Conservation (phyloP, 1,140 invertebrate genomes). For the Macrosteles quadrilineatus region DNA sequence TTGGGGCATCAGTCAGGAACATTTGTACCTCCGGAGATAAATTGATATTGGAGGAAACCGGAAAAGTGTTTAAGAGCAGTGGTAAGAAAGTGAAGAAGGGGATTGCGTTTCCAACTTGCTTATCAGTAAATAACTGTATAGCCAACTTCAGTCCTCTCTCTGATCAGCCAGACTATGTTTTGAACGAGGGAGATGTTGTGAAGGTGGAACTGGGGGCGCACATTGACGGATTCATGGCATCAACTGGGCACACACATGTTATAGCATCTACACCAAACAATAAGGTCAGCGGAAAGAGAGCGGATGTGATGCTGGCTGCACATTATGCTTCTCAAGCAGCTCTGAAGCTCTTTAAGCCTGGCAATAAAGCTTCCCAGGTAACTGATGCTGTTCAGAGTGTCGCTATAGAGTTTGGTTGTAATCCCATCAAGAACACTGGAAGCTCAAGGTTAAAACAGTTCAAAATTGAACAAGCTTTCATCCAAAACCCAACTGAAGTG, state of each 20-base stretch:
- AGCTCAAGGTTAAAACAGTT: conserved; percentile 97
- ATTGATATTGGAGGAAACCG: conserved; percentile 86
- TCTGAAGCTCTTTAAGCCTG: conserved; percentile 87
- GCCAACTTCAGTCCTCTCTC: conserved; percentile 97
- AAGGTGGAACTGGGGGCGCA: conserved; percentile 99
- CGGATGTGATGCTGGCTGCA: conserved; percentile 94
- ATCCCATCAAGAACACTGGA: conserved; percentile 98
- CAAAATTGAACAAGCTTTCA: conserved; percentile 97
- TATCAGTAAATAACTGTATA: conserved; percentile 98
- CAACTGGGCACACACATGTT: conserved; percentile 94
- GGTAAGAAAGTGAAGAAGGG: conserved; percentile 98
- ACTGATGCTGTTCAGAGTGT: conserved; percentile 94
- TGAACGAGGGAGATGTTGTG: conserved; percentile 93
- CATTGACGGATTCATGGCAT: conserved; percentile 98
- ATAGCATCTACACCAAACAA: conserved; percentile 74
- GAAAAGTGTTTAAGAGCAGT: conserved; percentile 97
- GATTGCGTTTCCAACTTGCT: conserved; percentile 98
- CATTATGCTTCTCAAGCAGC: conserved; percentile 94
- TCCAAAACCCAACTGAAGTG: conserved; percentile 96
- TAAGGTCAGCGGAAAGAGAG: conserved; percentile 81
- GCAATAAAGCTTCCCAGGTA: conserved; percentile 89
- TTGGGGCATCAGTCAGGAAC: conserved; percentile 84
- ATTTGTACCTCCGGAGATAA: conserved; percentile 93
- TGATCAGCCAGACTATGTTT: conserved; percentile 84
- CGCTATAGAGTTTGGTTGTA: conserved; percentile 90